Conservation (phyloP, 2,797 vertebrate species). For the Anas georgica region DNA sequence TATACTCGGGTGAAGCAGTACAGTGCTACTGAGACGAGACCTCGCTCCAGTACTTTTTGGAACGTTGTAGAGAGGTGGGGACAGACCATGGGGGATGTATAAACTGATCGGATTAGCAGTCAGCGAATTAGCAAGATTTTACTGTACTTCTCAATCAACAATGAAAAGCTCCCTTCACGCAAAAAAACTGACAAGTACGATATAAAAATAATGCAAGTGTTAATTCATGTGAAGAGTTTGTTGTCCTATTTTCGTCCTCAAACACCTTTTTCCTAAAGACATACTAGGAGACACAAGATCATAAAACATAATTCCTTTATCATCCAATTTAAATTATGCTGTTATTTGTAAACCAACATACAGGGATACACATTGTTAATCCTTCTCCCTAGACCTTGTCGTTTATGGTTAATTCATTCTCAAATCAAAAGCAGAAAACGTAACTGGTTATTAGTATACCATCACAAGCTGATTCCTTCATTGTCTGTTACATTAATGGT, state of each 20-base stretch:
- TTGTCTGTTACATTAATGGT: constrained; percentile 51
- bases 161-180: background rate
- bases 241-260: constrained; percentile 42
- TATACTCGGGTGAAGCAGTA: constrained; percentile 57
- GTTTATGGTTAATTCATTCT: constrained; percentile 60
- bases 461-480: constrained; percentile 69
- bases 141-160: constrained; percentile 57
- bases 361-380: constrained; percentile 51
- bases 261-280: constrained; percentile 58
- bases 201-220: constrained; percentile 51
- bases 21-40: constrained; percentile 32
- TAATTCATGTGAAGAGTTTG: constrained; percentile 28
- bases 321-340: constrained; percentile 44
- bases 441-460: constrained; percentile 65
- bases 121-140: constrained; percentile 69
- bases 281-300: constrained; percentile 59
- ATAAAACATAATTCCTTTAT: constrained; percentile 60
- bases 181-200: constrained; percentile 45
- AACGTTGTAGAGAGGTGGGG: constrained; percentile 54
- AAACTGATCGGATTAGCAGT: constrained; percentile 41
- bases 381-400: constrained; percentile 51
- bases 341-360: constrained; percentile 45
- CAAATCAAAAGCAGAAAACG: constrained; percentile 61
- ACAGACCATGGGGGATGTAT: constrained; percentile 1
- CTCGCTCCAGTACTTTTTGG: constrained; percentile 51